Percentiles rank a stretch among this genome's conserved stretches.
Evolutionary conservation across 1,140 invertebrate genomes (phyloP).

Genomic region (Mya arenaria): DNA sequence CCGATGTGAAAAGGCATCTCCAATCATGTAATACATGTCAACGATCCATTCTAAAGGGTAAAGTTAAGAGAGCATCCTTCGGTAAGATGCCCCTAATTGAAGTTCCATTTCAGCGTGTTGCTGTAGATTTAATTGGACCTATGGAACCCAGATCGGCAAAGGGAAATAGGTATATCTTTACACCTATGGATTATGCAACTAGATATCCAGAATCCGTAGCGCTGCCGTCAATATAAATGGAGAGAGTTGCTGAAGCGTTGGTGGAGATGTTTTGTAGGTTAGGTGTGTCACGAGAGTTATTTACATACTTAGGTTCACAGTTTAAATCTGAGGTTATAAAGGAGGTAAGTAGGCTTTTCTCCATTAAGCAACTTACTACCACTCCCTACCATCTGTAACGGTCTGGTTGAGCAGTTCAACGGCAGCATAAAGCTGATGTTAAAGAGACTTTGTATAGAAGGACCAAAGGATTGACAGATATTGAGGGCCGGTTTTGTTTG

Average conservation of each 20-base stretch:
- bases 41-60: conserved; percentile 51
- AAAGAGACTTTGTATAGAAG: conserved; percentile 36
- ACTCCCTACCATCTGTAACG: conserved; percentile 52
- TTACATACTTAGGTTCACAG: conserved; percentile 55
- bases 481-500: conserved; percentile 53
- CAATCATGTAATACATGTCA: conserved; percentile 61
- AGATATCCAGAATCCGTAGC: conserved; percentile 55
- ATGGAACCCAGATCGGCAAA: conserved; percentile 49
- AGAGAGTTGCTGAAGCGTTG: conserved; percentile 56
- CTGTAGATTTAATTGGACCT: conserved; percentile 58
- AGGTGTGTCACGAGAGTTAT: conserved; percentile 76
- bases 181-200: conserved; percentile 54
- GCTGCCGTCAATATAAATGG: conserved; percentile 34
- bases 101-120: conserved; percentile 47
- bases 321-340: conserved; percentile 45
- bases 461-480: conserved; percentile 60
- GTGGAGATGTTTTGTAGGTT: conserved; percentile 73
- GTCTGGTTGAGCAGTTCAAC: conserved; percentile 66
- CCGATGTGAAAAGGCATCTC: conserved; percentile 52
- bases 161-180: conserved; percentile 60
- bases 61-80: conserved; percentile 50
- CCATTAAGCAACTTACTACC: conserved; percentile 2
- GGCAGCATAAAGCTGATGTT: conserved; percentile 59
- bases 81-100: conserved; percentile 53
- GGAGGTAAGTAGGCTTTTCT: neutral